Base-by-base conservation (phyloP, 2,888 invertebrate genomes). In the Xestia c-nigrum region DNA sequence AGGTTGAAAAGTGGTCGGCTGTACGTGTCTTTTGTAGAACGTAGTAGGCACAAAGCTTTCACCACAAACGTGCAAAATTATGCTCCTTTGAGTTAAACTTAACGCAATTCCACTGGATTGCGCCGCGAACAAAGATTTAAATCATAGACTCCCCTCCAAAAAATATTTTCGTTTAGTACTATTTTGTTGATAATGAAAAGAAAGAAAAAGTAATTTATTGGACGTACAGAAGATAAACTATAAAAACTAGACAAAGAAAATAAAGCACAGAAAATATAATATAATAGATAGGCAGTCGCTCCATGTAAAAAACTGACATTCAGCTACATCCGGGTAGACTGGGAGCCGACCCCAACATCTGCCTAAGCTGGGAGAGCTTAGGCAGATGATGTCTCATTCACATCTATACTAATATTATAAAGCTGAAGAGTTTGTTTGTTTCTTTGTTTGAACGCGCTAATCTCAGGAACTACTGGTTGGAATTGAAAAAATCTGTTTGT, bases 11-110 rank as follows among this genome's bases (percentile, higher is more conserved):
- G 7, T 59, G 24, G 7, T 57, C 3, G 24, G 31, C 3, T 16
- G 57, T 59, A 7, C 16, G 16, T 59, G 31, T 55, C 10, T 10
- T n/a, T 1, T 3, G 55, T 9, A n/a, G n/a, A 24, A 43, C 79
- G 19, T n/a, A 78, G 61, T 75, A 84, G 83, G 81, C 84, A 74
- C 81, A 82, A 83, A 83, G 79, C 68, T 64, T 72, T 43, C n/a
- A 43, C 85, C 85, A 67, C 87, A 85, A 87, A 87, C 74, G 84
- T 82, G 87, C 76, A 77, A 85, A 87, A 87, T 85, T 80, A 79
- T 82, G 65, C 59, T 74, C 87, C 87, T 87, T 87, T 87, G 87
- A 87, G 84, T 82, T 84, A 85, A 87, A 87, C 82, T 85, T 87
- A 76, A 85, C 67, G 76, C 74, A 81, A 84, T 87, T 81, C 84